A percentile compares a stretch with the other conserved stretches of the same genome.
Conservation (phyloP, 1,140 invertebrate species). For the Apis cerana region DNA sequence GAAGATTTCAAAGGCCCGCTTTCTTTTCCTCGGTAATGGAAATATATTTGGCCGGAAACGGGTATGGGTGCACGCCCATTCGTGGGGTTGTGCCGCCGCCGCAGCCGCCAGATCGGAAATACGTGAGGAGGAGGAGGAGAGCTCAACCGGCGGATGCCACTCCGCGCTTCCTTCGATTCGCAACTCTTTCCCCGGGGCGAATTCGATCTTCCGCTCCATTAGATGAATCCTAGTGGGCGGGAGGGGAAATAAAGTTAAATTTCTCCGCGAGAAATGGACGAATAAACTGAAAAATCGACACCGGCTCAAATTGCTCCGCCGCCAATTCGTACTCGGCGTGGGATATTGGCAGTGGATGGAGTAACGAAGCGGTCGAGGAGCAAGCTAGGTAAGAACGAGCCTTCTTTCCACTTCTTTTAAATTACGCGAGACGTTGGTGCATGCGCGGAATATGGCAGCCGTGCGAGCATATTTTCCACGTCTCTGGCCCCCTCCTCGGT, state of each 20-base stretch:
- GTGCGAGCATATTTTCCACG: conserved; percentile 1
- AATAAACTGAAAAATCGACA: conserved; percentile 29
- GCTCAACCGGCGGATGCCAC: neutral
- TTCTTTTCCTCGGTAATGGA: conserved; percentile 20
- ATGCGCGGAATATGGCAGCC: conserved; percentile 29
- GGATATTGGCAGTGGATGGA: conserved; percentile 9
- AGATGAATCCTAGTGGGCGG: conserved; percentile 10
- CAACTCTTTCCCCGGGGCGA: conserved; percentile 2
- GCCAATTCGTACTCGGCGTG: neutral
- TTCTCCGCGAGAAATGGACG: neutral
- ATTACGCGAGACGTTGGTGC: conserved; percentile 44
- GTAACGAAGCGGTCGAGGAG: no score
- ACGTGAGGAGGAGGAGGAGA: neutral
- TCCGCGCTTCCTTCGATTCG: neutral
- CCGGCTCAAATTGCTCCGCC: neutral
- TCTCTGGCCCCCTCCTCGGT: neutral
- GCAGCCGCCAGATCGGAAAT: conserved; percentile 13
- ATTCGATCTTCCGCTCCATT: conserved; percentile 45
- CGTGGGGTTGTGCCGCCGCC: neutral
- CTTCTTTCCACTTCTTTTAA: conserved; percentile 2
- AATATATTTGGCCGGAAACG: conserved; percentile 1
- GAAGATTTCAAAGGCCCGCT: conserved; percentile 36
- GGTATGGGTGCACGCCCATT: neutral
- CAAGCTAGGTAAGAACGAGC: neutral
- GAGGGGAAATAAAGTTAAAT: neutral